phyloP scores from a whole-genome alignment of 2,888 invertebrate species.

The Agriotes lineatus region DNA sequence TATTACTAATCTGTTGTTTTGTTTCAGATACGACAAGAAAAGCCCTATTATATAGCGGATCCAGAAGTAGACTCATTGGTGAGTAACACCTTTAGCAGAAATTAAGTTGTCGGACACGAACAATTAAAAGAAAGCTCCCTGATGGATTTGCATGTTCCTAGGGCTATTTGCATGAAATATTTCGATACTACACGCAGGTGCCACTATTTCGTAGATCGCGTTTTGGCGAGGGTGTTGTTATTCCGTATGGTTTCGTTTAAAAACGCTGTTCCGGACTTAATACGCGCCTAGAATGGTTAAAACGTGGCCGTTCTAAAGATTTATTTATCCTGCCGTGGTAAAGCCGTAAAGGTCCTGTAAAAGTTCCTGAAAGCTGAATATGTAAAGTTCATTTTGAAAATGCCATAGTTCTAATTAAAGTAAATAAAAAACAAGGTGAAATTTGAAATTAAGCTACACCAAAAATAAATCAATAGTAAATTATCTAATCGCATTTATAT shows the following conservation, averaged over 20 bases:
- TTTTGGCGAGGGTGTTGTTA: constrained; percentile 6
- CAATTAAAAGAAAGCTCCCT: constrained; percentile 26
- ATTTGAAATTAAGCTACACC: too few species aligned
- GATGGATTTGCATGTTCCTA: constrained; percentile 34
- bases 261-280: constrained; percentile 1
- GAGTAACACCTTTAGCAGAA: constrained; percentile 71
- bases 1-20: constrained; percentile 50
- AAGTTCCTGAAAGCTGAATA: too few species aligned
- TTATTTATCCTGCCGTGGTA: too few species aligned
- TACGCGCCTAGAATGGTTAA: not conserved
- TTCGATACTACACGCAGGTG: constrained; percentile 31
- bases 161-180: constrained; percentile 33
- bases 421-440: too few species aligned
- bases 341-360: too few species aligned
- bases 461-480: too few species aligned
- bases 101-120: constrained; percentile 30
- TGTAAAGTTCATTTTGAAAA: too few species aligned
- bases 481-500: too few species aligned
- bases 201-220: constrained; percentile 24
- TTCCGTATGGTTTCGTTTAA: constrained; percentile 14
- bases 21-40: constrained; percentile 98
- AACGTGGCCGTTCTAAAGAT: too few species aligned
- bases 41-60: constrained; percentile 99
- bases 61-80: constrained; percentile 99
- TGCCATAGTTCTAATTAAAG: too few species aligned